Percentiles rank a stretch among this genome's conserved stretches.
Evolutionary conservation across 2,888 invertebrate species (phyloP).

Genomic region (Gryllus longicercus): DNA sequence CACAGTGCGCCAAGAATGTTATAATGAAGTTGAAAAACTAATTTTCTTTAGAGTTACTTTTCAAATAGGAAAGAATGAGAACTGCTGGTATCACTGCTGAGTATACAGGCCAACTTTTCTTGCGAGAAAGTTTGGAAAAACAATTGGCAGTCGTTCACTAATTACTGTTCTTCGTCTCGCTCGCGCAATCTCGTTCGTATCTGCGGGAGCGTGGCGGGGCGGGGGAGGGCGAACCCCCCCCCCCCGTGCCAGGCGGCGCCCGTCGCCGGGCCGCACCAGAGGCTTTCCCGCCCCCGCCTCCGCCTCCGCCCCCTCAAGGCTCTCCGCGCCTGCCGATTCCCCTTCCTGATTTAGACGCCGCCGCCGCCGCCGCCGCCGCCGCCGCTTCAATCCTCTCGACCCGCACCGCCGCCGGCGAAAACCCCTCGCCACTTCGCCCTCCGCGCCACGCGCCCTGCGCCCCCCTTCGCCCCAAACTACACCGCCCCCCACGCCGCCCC

Average conservation of each 20-base stretch:
- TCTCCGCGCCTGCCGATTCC: too few species aligned
- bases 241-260: background rate
- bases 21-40: conserved; percentile 17
- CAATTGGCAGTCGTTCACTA: conserved; percentile 17
- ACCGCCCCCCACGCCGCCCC: too few species aligned
- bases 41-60: conserved; percentile 17
- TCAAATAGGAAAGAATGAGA: conserved; percentile 10
- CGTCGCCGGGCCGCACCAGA: background rate
- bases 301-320: too few species aligned
- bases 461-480: too few species aligned
- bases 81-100: conserved; percentile 17
- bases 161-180: conserved; percentile 17
- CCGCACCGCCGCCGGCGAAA: too few species aligned
- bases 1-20: conserved; percentile 17
- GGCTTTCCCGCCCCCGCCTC: background rate
- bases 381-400: too few species aligned
- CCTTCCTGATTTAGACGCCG: too few species aligned
- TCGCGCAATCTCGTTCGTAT: background rate
- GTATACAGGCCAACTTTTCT: conserved; percentile 17
- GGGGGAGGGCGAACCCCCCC: background rate
- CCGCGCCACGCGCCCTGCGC: too few species aligned
- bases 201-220: background rate
- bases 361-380: too few species aligned
- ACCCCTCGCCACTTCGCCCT: too few species aligned
- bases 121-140: conserved; percentile 10